Percentiles rank a stretch among this genome's conserved stretches.
phyloP scores from a whole-genome alignment of 2,888 invertebrate genomes.

The Barypeithes pellucidus region DNA sequence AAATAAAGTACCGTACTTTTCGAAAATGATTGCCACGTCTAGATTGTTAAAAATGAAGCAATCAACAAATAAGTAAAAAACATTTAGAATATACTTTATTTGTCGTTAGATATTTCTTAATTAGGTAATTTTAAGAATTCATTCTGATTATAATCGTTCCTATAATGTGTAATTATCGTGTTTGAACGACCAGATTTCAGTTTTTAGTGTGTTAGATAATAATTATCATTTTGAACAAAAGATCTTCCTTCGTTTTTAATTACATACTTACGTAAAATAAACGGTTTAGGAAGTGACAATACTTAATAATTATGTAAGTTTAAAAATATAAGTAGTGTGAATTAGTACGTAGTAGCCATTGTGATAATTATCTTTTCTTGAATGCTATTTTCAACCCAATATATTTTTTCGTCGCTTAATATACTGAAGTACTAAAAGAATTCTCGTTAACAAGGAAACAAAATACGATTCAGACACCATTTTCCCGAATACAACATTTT shows the following conservation, averaged over 20 bases:
- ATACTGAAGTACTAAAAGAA: too few species aligned
- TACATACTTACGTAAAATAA: neutral
- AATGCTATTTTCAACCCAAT: too few species aligned
- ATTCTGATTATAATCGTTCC: conserved; percentile 7
- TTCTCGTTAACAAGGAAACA: too few species aligned
- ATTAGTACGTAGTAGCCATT: too few species aligned
- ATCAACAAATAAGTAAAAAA: conserved; percentile 9
- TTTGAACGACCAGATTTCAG: neutral
- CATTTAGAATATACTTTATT: conserved; percentile 7
- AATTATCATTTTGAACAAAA: neutral
- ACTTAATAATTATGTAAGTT: neutral
- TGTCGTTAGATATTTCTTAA: conserved; percentile 5
- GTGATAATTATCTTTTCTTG: too few species aligned
- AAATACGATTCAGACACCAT: too few species aligned
- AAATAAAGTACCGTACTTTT: too few species aligned
- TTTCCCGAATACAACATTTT: too few species aligned
- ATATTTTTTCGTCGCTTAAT: too few species aligned
- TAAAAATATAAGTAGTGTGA: neutral
- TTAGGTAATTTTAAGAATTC: conserved; percentile 11
- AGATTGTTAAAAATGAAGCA: neutral
- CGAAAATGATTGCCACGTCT: neutral
- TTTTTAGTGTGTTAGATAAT: conserved; percentile 1
- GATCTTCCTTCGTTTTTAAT: neutral
- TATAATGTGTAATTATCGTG: neutral
- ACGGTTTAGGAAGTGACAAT: neutral